Evolutionary conservation across 2,797 vertebrate species (phyloP), one percentile per base, ranked within the genome.

Genomic region (Squalus acanthias): DNA sequence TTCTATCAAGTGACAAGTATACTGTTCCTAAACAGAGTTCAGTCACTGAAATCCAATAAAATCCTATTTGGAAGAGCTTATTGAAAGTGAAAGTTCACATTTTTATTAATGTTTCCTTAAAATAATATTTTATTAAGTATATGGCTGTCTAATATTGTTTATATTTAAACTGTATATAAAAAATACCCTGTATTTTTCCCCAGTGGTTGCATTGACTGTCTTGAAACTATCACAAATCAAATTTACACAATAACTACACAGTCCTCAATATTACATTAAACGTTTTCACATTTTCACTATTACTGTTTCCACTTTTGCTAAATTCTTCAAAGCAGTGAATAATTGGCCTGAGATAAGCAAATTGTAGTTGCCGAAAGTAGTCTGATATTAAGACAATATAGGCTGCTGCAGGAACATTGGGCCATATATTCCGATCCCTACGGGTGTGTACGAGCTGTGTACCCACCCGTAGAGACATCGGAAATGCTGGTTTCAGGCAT

Each of bases 141-240:
- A 33, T 67, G 85, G 50, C 33, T 22, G 22, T 53, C 20, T 22
- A 53, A 53, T 50, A 53, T 33, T 79, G 29, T 50, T 39, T 87
- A 50, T 17, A 87, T 3, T 3, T 87, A 50, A 87, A 87, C 39
- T 87, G 82, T 46, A 87, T 12, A 50, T 87, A 46, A 57, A 79
- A 87, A 89, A 57, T 53, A 13, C 22, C 60, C 39, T 88, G 50
- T 46, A 26, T 53, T 53, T 88, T 57, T 89, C 22, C 50, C 87
- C 50, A 57, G 53, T 24, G 22, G 8, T 57, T 89, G 50, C 22
- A 26, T 39, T 92, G 89, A 22, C 29, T 67, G 26, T 20, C 26
- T 94, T 24, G 15, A 72, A 95, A 53, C 24, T 72, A 95, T 95
- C 46, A 95, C 72, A 95, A 72, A 95, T 95, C 93, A 72, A 24